Base-by-base conservation (phyloP, 2,113 vertebrate species). In the Trematomus loennbergii region DNA sequence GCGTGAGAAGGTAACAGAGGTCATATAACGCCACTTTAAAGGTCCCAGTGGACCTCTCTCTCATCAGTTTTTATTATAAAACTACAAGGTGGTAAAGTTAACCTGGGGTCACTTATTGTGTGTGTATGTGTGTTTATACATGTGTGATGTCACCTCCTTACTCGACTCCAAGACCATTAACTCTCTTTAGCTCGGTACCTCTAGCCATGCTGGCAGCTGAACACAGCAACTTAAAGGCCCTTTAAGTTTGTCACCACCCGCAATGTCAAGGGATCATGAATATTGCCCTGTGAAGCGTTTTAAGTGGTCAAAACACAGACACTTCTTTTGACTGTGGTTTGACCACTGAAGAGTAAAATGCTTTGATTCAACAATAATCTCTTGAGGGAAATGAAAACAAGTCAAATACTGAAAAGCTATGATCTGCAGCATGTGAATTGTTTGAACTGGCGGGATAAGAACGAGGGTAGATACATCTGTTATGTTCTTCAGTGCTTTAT, bases 21-120 rank as follows among this genome's bases (percentile, higher is more conserved):
- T 89, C 72, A 82, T 0, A 45, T 64, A 78, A 84, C 82, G 29
- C 72, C 70, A 78, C 80, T 84, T 84, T 60, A 86, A 79, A 43
- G 20, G 75, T 64, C 53, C 33, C 58, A 62, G 66, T 45, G 33
- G 83, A 80, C 9, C 52, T 46, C 17, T n/a, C 18, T 59, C 18
- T 76, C 33, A 55, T 1, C 53, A 36, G 40, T 82, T 85, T 78
- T 75, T 55, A 18, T 67, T 78, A 79, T 73, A 75, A 85, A 87
- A 59, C 58, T 59, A 53, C 60, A 81, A 83, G 64, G 77, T 81
- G 71, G 49, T 61, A 69, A 71, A 70, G 54, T 76, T 78, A 54
- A 73, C 54, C 36, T 58, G 0, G 29, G 18, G 52, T 89, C 61
- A 78, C 9, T 54, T 86, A 58, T 72, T 70, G 58, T 75, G n/a